Base-by-base conservation (phyloP, 1,140 invertebrate genomes). In the Zaprionus inermis region DNA sequence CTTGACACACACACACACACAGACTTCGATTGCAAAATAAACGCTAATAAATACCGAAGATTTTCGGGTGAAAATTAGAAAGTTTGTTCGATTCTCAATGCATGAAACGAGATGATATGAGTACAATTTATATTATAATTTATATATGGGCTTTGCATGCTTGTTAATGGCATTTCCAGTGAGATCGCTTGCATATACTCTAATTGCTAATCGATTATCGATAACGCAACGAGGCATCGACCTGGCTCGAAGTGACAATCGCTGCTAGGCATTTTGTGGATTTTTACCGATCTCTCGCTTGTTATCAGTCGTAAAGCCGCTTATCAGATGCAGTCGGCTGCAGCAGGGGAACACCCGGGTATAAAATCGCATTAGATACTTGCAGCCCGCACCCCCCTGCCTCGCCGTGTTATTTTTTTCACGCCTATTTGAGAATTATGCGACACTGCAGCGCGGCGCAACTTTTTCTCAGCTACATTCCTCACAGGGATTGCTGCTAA, bases 351-450 rank as follows among this genome's bases (percentile, higher is more conserved):
- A 28, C 3, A 28, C 68, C 49, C 51, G 11, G 10, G 11, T 44
- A 52, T 22, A 73, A 83, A 79, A 84, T 73, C 73, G 72, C 72
- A 77, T 83, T 82, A 86, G 79, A 88, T 76, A 70, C 72, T 38
- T 55, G 67, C 65, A 52, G 38, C 2, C 9, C 9, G 7, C 38
- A 2, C n/a, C 38, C 9, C 22, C 14, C n/a, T 20, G n/a, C 38
- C 38, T 74, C 66, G 41, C 57, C 41, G 67, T 66, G 74, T 73
- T 73, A 76, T 73, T 73, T 72, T 66, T 76, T 79, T 79, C 74
- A 77, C 75, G 77, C 74, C 77, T 77, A 67, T 78, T 76, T 76
- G 41, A 67, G 73, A 78, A 78, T 78, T 78, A 76, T 78, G 76
- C 76, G n/a, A n/a, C n/a, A n/a, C n/a, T n/a, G n/a, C n/a, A n/a